A percentile compares a stretch with the other conserved stretches of the same genome.
These are phyloP conservation scores for Chrysodeixis includens DNA, from an alignment of 2,888 invertebrate species.

Conservation along the genomic window DNA sequence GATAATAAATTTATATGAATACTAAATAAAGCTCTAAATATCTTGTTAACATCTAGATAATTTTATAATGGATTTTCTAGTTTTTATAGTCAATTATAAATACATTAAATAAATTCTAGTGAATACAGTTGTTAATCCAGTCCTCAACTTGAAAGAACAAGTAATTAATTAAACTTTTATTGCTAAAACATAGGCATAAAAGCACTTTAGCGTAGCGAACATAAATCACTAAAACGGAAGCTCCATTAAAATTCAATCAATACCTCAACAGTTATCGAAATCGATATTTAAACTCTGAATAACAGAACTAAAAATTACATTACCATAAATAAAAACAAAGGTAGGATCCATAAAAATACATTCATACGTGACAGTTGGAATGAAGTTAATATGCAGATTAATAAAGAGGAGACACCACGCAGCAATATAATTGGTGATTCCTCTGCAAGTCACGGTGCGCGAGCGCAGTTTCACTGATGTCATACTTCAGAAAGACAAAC, in stretches of 20 bases:
- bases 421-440: conserved; percentile 76
- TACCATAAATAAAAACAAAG: conserved; percentile 62
- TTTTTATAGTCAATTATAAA: neutral
- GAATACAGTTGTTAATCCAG: neutral
- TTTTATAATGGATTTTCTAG: too few relatives aligned
- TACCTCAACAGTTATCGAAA: conserved; percentile 50
- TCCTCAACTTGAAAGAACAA: neutral
- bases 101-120: neutral
- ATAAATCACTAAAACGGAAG: conserved; percentile 50
- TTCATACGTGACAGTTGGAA: conserved; percentile 58
- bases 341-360: conserved; percentile 62
- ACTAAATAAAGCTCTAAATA: too few relatives aligned
- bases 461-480: conserved; percentile 68
- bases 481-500: conserved; percentile 8
- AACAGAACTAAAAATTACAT: conserved; percentile 48
- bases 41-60: too few relatives aligned
- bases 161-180: conserved; percentile 3
- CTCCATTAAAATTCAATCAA: conserved; percentile 47
- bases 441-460: conserved; percentile 80
- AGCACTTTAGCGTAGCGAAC: conserved; percentile 18
- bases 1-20: too few relatives aligned
- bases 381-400: conserved; percentile 80
- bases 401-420: conserved; percentile 65
- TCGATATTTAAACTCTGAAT: conserved; percentile 59
- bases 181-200: conserved; percentile 5